Conservation (phyloP, 2,797 vertebrate genomes). For the Xiphorhynchus erythropygius region DNA sequence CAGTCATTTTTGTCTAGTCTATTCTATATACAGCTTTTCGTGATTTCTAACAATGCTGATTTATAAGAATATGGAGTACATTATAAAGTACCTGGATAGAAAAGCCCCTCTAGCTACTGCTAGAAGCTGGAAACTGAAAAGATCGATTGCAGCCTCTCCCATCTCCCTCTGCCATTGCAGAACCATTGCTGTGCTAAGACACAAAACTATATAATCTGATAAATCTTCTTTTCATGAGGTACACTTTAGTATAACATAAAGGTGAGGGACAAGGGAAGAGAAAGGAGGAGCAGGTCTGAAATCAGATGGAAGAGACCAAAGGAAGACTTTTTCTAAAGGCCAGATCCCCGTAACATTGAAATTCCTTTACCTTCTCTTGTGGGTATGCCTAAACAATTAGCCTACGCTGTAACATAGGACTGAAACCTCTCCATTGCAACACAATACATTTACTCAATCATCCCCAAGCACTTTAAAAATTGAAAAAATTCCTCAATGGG, state of each 20-base stretch:
- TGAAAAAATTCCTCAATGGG: neutral
- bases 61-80: neutral
- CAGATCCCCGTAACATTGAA: neutral
- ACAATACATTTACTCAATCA: neutral
- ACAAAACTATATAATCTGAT: neutral
- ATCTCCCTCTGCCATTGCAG: neutral
- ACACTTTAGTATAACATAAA: neutral
- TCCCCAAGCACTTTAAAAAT: neutral
- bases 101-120: neutral
- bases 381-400: neutral
- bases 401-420: neutral
- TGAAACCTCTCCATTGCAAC: neutral
- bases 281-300: neutral
- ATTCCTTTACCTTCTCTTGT: neutral
- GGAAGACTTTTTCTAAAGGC: neutral
- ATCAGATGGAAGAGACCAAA: neutral
- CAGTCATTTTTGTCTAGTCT: neutral
- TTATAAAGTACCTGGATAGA: neutral
- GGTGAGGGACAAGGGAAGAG: neutral
- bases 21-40: neutral
- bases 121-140: neutral
- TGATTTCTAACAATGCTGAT: conserved; percentile 17
- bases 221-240: neutral
- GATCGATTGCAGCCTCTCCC: neutral
- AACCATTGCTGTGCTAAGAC: neutral